These are phyloP conservation scores for Antheraea pernyi DNA, from an alignment of 1,140 invertebrate species.

Conservation along the genomic window DNA sequence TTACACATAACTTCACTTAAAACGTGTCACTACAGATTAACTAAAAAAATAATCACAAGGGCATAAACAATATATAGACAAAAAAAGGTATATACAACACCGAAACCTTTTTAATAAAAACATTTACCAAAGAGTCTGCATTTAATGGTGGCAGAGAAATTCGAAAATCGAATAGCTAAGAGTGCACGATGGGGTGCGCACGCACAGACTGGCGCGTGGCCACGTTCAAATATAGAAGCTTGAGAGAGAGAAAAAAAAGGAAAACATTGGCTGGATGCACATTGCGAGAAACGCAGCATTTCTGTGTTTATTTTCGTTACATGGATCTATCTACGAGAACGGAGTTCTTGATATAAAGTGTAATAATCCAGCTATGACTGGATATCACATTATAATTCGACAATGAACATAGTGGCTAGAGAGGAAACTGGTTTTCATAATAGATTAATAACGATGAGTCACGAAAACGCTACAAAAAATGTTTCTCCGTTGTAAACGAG, in stretches of 20 bases:
- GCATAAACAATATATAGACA: neutral
- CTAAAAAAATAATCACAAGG: constrained; percentile 10
- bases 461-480: too few relatives aligned
- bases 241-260: constrained; percentile 57
- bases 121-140: constrained; percentile 34
- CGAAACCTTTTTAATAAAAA: constrained; percentile 15
- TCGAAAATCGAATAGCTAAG: constrained; percentile 14
- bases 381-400: neutral
- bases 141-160: constrained; percentile 15
- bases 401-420: neutral
- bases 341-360: constrained; percentile 2
- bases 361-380: neutral
- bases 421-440: neutral
- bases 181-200: constrained; percentile 53
- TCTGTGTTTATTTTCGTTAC: constrained; percentile 51
- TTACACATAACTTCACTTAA: neutral
- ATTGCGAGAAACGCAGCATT: constrained; percentile 64
- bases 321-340: constrained; percentile 42
- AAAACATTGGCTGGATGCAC: constrained; percentile 52
- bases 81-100: constrained; percentile 1
- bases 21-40: too few relatives aligned
- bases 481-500: too few relatives aligned
- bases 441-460: neutral
- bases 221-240: constrained; percentile 68
- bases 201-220: constrained; percentile 63